Evolutionary conservation across 2,888 invertebrate species (phyloP).

Genomic region (Hermaeophaga mercurialis): DNA sequence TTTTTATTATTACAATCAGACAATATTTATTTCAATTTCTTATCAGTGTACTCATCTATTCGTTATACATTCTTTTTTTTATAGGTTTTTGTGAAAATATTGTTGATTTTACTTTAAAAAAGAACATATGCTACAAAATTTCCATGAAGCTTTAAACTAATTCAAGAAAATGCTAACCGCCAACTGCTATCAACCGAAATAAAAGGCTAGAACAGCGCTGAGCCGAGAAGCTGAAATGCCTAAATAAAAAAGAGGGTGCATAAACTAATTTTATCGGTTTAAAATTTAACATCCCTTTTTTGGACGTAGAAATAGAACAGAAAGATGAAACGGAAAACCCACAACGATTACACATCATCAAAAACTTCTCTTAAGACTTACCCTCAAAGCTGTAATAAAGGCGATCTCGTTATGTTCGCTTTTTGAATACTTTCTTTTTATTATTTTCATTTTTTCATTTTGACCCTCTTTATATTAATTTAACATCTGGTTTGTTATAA

Average conservation of each 20-base stretch:
- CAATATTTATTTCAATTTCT: too few relatives aligned
- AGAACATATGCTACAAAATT: too few relatives aligned
- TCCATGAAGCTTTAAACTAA: background rate
- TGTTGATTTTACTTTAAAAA: too few relatives aligned
- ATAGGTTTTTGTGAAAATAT: too few relatives aligned
- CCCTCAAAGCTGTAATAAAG: background rate
- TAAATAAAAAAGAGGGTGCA: slow-evolving; percentile 8
- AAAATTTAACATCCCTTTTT: slow-evolving; percentile 11
- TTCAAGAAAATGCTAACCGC: slow-evolving; percentile 3
- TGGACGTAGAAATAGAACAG: background rate
- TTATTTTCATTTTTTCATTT: background rate
- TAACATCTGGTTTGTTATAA: background rate
- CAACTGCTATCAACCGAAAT: slow-evolving; percentile 2
- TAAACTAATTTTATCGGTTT: slow-evolving; percentile 13
- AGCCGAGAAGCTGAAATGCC: background rate
- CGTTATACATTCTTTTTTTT: too few relatives aligned
- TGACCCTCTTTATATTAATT: background rate
- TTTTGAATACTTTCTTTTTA: slow-evolving; percentile 3
- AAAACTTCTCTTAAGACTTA: background rate
- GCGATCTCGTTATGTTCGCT: background rate
- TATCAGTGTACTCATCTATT: too few relatives aligned
- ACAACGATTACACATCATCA: background rate
- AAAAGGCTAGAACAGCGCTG: background rate
- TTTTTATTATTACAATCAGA: too few relatives aligned
- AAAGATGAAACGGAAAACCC: background rate